A percentile compares a stretch with the other conserved stretches of the same genome.
Evolutionary conservation across 2,888 invertebrate genomes (phyloP).

Genomic region (Scrobipalpa costella): DNA sequence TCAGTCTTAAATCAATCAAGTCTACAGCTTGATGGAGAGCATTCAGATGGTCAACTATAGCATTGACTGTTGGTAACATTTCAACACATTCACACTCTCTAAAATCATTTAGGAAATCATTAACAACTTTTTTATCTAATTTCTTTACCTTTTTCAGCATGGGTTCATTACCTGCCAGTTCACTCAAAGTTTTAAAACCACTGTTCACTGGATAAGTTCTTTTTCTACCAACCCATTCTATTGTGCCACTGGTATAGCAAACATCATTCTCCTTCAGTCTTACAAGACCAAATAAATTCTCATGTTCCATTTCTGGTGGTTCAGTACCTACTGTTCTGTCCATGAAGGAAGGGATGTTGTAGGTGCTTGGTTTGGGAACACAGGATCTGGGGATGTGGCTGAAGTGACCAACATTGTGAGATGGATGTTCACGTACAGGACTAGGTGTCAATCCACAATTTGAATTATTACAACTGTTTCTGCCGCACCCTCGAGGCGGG

Average conservation of each 20-base stretch:
- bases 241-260: constrained; percentile 73
- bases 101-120: too few species aligned
- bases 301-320: constrained; percentile 40
- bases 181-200: constrained; percentile 67
- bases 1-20: constrained; percentile 77
- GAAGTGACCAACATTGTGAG: constrained; percentile 59
- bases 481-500: neutral
- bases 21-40: constrained; percentile 80
- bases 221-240: constrained; percentile 75
- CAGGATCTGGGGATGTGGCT: constrained; percentile 64
- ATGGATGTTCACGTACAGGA: constrained; percentile 33
- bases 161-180: constrained; percentile 46
- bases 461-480: neutral
- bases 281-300: constrained; percentile 70
- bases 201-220: constrained; percentile 68
- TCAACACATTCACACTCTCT: constrained; percentile 70
- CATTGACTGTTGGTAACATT: constrained; percentile 74
- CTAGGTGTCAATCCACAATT: neutral
- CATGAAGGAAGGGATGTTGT: constrained; percentile 56
- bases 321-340: constrained; percentile 37
- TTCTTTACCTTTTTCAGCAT: constrained; percentile 51
- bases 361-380: constrained; percentile 64
- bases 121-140: constrained; percentile 34
- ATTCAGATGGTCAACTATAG: constrained; percentile 79
- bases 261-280: constrained; percentile 70